Percentiles rank a stretch among this genome's conserved stretches.
Conservation (phyloP, 2,113 vertebrate genomes). For the Syngnathus scovelli region DNA sequence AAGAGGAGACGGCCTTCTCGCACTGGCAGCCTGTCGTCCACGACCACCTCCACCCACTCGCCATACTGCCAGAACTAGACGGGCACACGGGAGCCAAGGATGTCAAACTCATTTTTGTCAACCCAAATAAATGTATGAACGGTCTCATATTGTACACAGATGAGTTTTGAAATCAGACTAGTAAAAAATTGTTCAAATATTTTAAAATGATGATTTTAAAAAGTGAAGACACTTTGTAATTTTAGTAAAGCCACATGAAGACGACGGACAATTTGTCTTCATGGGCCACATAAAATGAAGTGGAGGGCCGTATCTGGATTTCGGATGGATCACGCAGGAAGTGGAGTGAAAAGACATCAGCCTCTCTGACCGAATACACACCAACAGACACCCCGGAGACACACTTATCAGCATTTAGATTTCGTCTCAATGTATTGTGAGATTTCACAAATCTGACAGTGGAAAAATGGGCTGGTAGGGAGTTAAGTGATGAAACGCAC, state of each 20-base stretch:
- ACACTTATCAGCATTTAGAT: background rate
- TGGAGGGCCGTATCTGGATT: too few relatives aligned
- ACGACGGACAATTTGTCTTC: too few relatives aligned
- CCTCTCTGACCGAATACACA: background rate
- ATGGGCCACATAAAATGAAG: too few relatives aligned
- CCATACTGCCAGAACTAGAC: slow-evolving; percentile 81
- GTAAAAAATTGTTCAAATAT: too few relatives aligned
- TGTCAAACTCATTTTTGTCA: too few relatives aligned
- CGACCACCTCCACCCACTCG: slow-evolving; percentile 79
- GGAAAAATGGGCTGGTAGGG: background rate
- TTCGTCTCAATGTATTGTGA: background rate
- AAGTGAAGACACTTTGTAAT: too few relatives aligned
- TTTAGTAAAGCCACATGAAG: too few relatives aligned
- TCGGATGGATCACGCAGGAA: slow-evolving; percentile 1
- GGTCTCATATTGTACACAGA: too few relatives aligned
- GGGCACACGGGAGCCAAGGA: slow-evolving; percentile 12
- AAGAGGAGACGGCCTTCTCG: slow-evolving; percentile 72
- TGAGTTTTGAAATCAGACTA: too few relatives aligned
- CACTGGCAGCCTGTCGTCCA: slow-evolving; percentile 76
- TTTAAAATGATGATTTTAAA: too few relatives aligned
- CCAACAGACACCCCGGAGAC: background rate
- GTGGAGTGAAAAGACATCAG: background rate
- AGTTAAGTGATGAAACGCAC: background rate
- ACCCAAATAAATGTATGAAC: too few relatives aligned
- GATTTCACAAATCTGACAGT: background rate